Conservation (phyloP, 2,888 invertebrate genomes). For the Caenorhabditis sinica region DNA sequence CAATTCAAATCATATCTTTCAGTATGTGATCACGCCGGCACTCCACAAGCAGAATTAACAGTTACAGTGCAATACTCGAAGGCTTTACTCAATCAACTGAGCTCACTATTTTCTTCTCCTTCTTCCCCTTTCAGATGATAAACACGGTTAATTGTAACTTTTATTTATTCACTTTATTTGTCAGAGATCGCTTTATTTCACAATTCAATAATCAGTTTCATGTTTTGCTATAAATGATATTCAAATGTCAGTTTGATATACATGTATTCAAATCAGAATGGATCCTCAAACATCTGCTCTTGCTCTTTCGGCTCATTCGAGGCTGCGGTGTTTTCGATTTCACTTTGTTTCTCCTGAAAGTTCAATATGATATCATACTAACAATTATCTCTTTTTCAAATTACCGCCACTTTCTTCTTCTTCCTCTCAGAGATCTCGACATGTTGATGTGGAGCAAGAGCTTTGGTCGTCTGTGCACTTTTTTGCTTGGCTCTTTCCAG, state of each 20-base stretch:
- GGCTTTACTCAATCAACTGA: constrained; percentile 47
- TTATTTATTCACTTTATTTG: constrained; percentile 2
- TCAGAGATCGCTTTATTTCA: not conserved
- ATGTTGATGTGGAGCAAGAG: constrained; percentile 83
- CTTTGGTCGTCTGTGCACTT: constrained; percentile 79
- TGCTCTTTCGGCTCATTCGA: constrained; percentile 71
- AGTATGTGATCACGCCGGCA: constrained; percentile 74
- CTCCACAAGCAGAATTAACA: constrained; percentile 75
- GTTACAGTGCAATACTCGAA: constrained; percentile 73
- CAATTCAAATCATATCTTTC: constrained; percentile 38
- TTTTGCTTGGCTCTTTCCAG: constrained; percentile 80
- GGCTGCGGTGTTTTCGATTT: constrained; percentile 78
- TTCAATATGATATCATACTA: not conserved
- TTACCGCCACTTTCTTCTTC: constrained; percentile 75
- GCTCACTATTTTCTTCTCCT: not conserved
- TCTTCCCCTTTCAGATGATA: constrained; percentile 3
- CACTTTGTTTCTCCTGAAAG: constrained; percentile 80
- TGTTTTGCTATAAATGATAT: constrained; percentile 7
- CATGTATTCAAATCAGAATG: constrained; percentile 73
- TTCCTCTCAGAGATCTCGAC: constrained; percentile 78
- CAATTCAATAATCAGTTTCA: constrained; percentile 28
- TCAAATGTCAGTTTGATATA: not conserved
- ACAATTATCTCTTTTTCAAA: constrained; percentile 14
- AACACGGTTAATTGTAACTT: constrained; percentile 22
- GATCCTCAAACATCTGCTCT: constrained; percentile 83